Evolutionary conservation across 1,140 invertebrate species (phyloP).

Genomic region (Pomacea maculata): DNA sequence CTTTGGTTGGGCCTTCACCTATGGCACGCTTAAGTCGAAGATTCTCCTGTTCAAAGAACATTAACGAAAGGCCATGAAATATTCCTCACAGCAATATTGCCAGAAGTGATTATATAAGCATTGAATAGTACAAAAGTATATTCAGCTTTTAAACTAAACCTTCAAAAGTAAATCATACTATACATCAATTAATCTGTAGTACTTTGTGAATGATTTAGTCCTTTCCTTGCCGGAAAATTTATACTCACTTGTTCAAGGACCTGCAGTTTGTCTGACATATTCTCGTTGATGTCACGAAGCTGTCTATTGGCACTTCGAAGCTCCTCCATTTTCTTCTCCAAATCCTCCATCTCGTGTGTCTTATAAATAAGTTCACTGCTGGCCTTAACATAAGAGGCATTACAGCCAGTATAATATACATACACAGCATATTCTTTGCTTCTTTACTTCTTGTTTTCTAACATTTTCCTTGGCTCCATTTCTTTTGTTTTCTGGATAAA

Average conservation of each 20-base stretch:
- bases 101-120: too few relatives aligned
- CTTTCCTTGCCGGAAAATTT: too few relatives aligned
- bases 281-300: constrained; percentile 51
- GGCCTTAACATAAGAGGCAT: constrained; percentile 29
- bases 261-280: constrained; percentile 44
- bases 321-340: constrained; percentile 50
- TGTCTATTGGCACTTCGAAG: constrained; percentile 47
- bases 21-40: constrained; percentile 44
- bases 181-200: too few relatives aligned
- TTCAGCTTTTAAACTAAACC: too few relatives aligned
- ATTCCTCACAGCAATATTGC: not conserved
- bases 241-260: too few relatives aligned
- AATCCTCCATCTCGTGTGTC: constrained; percentile 45
- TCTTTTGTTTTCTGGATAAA: too few relatives aligned
- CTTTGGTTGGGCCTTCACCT: constrained; percentile 36
- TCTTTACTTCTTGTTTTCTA: not conserved
- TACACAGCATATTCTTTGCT: not conserved
- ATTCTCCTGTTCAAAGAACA: constrained; percentile 38
- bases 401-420: not conserved
- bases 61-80: not conserved
- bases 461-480: too few relatives aligned
- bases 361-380: constrained; percentile 53
- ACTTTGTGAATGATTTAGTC: too few relatives aligned
- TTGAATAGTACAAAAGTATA: too few relatives aligned
- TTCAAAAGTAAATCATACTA: too few relatives aligned